Base-by-base conservation (phyloP, 2,113 vertebrate genomes). In the Zosterops lateralis region DNA sequence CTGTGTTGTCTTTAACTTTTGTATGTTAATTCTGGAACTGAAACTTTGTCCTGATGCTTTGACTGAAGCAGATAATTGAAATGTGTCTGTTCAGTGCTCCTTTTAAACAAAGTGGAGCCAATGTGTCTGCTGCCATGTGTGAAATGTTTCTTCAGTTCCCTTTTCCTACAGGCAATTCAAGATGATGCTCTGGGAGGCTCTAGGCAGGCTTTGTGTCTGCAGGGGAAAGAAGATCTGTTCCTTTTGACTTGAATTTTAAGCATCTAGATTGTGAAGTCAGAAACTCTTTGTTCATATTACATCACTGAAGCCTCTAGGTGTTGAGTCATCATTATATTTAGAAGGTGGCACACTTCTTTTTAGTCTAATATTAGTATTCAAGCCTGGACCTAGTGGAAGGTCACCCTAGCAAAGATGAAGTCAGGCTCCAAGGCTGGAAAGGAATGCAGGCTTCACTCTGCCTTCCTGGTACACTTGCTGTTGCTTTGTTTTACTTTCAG, bases 241-340 rank as follows among this genome's bases (percentile, higher is more conserved):
- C 83, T 94, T 92, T 85, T 82, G 32, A 81, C 85, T 96, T 94
- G 21, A 61, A 51, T 93, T 97, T 93, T 79, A 77, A 91, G 64
- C 77, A 91, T 51, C 72, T 92, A 51, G 81, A 74, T 92, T 92
- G 77, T 89, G 92, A 96, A 93, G 92, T 90, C 94, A 93, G 80
- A 96, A 97, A 67, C 88, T 96, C 95, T 96, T 94, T 96, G 95
- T 94, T 95, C 89, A 58, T 94, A 85, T 97, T 89, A 93, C 97
- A 72, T 98, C 97, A 97, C 28, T 26, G 78, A 90, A 95, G 96
- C 97, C 96, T 96, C 92, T 97, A 97, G 97, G 96, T 97, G 93
- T 97, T 97, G 97, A 98, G 87, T 98, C 97, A 97, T 97, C 94
- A 95, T 95, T 97, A 94, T 98, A 97, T 98, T 98, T 98, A 97